These are phyloP conservation scores for Frankliniella intonsa DNA, from an alignment of 2,888 invertebrate species.

Conservation along the genomic window DNA sequence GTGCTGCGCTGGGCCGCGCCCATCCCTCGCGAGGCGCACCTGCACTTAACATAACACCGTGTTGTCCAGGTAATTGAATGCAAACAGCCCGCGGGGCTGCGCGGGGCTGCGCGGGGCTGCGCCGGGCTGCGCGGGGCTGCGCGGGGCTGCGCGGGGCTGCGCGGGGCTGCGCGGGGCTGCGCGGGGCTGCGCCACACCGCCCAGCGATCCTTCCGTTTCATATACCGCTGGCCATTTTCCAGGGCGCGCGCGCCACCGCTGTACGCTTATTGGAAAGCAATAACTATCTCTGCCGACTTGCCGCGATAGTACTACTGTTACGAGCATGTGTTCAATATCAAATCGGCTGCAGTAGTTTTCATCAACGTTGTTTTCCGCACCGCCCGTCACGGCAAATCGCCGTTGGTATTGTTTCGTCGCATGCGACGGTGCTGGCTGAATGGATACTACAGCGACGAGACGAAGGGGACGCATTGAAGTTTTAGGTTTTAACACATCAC, in stretches of 20 bases:
- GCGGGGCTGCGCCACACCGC: neutral
- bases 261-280: slow-evolving; percentile 2
- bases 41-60: neutral
- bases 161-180: no score
- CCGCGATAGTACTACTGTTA: neutral
- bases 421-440: no score
- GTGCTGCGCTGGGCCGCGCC: no score
- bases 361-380: neutral
- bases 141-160: neutral
- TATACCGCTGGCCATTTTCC: neutral
- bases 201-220: neutral
- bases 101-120: no score
- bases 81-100: neutral
- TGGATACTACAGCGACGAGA: no score
- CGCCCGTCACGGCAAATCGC: no score
- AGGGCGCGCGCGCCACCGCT: neutral
- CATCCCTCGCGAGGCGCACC: neutral
- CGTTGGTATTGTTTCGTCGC: no score
- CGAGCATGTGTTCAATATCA: neutral
- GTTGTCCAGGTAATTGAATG: slow-evolving; percentile 19
- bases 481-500: neutral
- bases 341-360: neutral
- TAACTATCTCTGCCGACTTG: neutral
- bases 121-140: no score
- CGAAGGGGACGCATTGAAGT: no score